phyloP scores from a whole-genome alignment of 2,797 vertebrate genomes.

The Lithobates sylvaticus region DNA sequence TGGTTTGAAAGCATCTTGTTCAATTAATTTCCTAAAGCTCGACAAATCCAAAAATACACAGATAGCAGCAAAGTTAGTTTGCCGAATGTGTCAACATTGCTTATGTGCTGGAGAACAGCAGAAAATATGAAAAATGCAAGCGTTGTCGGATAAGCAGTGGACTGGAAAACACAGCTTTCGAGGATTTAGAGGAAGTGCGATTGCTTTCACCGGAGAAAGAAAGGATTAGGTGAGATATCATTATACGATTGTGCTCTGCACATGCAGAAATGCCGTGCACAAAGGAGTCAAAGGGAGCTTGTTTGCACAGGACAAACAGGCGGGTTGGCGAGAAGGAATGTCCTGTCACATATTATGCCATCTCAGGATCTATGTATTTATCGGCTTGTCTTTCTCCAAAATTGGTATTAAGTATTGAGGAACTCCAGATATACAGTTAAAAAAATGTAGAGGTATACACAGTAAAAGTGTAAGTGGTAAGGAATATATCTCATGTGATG shows the following conservation, averaged over 20 bases:
- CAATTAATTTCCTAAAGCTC: conserved; percentile 37
- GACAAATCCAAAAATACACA: conserved; percentile 37
- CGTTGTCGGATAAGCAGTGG: conserved; percentile 20
- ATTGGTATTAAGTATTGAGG: too few species aligned
- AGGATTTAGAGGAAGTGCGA: conserved; percentile 42
- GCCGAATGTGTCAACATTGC: conserved; percentile 8
- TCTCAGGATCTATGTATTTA: neutral
- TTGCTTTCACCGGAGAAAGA: conserved; percentile 30
- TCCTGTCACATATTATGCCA: neutral
- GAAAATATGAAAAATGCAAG: conserved; percentile 16
- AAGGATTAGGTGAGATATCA: conserved; percentile 56
- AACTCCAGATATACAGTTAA: too few species aligned
- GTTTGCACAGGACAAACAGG: conserved; percentile 8
- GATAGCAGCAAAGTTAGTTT: conserved; percentile 12
- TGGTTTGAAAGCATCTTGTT: conserved; percentile 17
- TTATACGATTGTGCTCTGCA: conserved; percentile 28
- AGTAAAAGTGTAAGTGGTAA: too few species aligned
- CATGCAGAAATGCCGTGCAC: neutral
- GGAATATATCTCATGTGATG: too few species aligned
- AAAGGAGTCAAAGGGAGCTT: conserved; percentile 16
- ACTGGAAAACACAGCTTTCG: conserved; percentile 41
- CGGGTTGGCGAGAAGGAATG: conserved; percentile 4
- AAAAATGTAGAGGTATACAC: too few species aligned
- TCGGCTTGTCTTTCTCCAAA: neutral
- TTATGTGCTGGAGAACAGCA: neutral